Conservation (phyloP, 1,140 invertebrate genomes). For the Drosophila setifemur region DNA sequence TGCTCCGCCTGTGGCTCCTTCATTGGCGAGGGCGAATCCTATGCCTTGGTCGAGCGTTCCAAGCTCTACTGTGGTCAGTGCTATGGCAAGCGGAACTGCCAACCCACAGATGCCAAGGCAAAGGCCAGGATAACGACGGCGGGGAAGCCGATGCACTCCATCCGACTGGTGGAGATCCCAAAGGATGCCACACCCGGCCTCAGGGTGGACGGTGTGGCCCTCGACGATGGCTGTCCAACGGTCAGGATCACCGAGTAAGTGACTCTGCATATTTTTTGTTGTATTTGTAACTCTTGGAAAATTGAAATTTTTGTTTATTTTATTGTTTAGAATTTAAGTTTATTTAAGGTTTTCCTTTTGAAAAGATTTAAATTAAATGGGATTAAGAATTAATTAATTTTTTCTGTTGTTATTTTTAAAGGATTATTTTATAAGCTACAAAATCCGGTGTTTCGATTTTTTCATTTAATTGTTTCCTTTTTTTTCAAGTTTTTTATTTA, state of each 20-base stretch:
- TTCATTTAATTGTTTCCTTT: no score
- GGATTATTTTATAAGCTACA: no score
- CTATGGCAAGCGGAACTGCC: conserved; percentile 84
- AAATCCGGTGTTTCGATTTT: no score
- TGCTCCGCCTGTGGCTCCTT: conserved; percentile 91
- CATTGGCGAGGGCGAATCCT: conserved; percentile 96
- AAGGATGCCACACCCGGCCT: conserved; percentile 83
- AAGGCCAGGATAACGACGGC: conserved; percentile 60
- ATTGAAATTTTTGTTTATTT: background rate
- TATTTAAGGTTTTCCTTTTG: no score
- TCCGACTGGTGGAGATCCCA: conserved; percentile 90
- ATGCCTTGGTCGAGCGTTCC: conserved; percentile 93
- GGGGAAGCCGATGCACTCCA: conserved; percentile 88
- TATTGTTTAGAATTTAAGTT: no score
- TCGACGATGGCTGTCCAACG: conserved; percentile 72
- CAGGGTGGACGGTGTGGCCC: conserved; percentile 84
- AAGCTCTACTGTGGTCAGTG: conserved; percentile 91
- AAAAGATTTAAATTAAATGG: no score
- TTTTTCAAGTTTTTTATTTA: no score
- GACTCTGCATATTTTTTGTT: background rate
- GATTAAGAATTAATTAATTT: no score
- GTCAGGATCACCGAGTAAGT: conserved; percentile 79
- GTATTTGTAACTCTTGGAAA: no score
- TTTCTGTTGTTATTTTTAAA: no score
- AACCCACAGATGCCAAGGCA: conserved; percentile 46